Conservation (phyloP, 2,888 invertebrate species). For the Rhagonycha fulva region DNA sequence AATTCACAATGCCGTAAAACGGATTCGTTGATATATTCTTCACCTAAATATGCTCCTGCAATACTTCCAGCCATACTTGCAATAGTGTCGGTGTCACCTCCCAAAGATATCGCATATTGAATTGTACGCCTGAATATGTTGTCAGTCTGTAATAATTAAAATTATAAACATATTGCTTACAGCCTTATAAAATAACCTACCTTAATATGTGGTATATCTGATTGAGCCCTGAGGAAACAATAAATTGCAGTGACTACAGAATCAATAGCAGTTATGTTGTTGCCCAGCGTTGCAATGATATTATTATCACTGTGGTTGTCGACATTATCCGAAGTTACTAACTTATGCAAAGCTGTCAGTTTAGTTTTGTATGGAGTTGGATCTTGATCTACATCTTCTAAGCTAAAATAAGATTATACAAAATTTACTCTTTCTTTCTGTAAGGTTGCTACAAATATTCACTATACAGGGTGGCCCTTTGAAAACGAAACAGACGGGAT, state of each 20-base stretch:
- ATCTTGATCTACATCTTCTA: constrained; percentile 3
- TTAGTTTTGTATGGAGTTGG: constrained; percentile 59
- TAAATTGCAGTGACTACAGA: constrained; percentile 77
- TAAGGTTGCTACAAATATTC: too few species aligned
- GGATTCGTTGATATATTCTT: constrained; percentile 57
- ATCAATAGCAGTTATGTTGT: constrained; percentile 64
- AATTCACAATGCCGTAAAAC: constrained; percentile 66
- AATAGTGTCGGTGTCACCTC: constrained; percentile 80
- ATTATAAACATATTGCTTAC: neutral
- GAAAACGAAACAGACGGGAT: too few species aligned
- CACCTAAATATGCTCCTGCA: constrained; percentile 70
- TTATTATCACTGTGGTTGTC: constrained; percentile 54
- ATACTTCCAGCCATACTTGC: constrained; percentile 75
- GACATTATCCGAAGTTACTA: constrained; percentile 54
- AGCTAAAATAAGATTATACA: constrained; percentile 8
- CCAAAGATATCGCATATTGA: constrained; percentile 71
- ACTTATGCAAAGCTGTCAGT: constrained; percentile 58
- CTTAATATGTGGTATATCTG: constrained; percentile 57
- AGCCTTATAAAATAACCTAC: constrained; percentile 43
- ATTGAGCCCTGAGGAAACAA: constrained; percentile 64
- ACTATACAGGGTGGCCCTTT: too few species aligned
- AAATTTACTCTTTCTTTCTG: neutral
- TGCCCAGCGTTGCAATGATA: constrained; percentile 62
- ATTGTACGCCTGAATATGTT: constrained; percentile 67
- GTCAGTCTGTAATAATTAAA: constrained; percentile 53